Evolutionary conservation across 2,888 invertebrate genomes (phyloP), one percentile per base, ranked within the genome.

Genomic region (Drosophila lutescens): DNA sequence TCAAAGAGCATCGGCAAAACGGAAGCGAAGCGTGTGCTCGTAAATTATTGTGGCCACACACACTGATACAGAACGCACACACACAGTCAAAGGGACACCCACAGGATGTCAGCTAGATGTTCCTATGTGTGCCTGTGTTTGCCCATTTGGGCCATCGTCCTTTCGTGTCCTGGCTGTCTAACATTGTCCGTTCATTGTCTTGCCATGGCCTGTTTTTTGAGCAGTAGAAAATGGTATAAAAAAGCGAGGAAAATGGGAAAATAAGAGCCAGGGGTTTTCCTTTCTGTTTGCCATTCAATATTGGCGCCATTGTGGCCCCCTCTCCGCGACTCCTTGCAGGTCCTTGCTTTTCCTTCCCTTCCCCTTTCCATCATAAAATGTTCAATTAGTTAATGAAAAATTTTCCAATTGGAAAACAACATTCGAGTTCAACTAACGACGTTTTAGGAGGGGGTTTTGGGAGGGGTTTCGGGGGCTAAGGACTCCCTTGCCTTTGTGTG

Each of bases 311-410:
- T 72, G 68, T 44, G 41, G 41, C 53, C 36, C 47, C 59, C 68
- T 51, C 40, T 17, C 23, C 50, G 61, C 59, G 54, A 54, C 49
- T 49, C 53, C 53, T 53, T 49, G 59, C 60, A 38, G 6, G 61
- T 38, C 38, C 47, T 49, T 30, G 9, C 15, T 15, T 43, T 41
- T 13, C 17, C 32, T 38, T 41, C 15, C n/a, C 32, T 6, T 3
- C n/a, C 41, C 34, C 55, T 30, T 51, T 38, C 74, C 40, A 41
- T 49, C 84, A 88, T 89, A 89, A 86, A 86, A 88, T 86, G 88
- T 90, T 91, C 91, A 90, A 90, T 90, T 90, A 90, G 91, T 91
- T 90, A 90, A 90, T 90, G 91, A 91, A 90, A 84, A 84, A 60
- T 77, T 90, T 87, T 90, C 86, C 83, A 90, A 88, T 89, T 89